Percentiles rank a stretch among this genome's conserved stretches.
These are phyloP conservation scores for Cephalopachus bancanus DNA, from an alignment of 2,797 vertebrate species.

Conservation along the genomic window DNA sequence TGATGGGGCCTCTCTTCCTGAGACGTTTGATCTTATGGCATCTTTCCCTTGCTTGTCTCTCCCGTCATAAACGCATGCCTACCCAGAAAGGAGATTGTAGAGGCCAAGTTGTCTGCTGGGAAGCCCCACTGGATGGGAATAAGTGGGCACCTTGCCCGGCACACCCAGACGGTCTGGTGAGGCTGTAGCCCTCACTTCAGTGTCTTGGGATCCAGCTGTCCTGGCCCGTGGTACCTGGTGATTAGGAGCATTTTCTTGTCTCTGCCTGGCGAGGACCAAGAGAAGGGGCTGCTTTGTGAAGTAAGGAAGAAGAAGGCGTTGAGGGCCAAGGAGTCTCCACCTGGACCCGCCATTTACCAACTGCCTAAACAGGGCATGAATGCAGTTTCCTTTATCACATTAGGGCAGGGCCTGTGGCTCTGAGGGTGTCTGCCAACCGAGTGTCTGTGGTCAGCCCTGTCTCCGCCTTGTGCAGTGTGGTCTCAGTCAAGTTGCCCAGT, in stretches of 20 bases:
- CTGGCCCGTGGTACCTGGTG: neutral
- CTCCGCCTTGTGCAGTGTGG: neutral
- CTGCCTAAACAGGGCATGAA: accelerated
- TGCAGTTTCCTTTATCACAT: accelerated
- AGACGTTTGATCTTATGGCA: conserved; percentile 27
- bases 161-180: too few species aligned
- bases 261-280: neutral
- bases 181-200: accelerated
- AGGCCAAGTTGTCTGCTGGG: neutral
- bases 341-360: too few species aligned
- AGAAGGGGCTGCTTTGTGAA: accelerated
- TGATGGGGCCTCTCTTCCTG: conserved; percentile 61
- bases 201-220: neutral
- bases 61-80: conserved; percentile 32
- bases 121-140: neutral
- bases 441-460: too few species aligned
- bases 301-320: neutral
- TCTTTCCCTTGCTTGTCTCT: conserved; percentile 65
- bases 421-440: neutral
- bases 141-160: neutral
- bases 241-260: neutral
- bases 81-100: neutral
- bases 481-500: accelerated
- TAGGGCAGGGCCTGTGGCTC: accelerated
- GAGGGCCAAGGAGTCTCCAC: neutral